Percentiles rank a stretch among this genome's conserved stretches.
Conservation (phyloP, 2,888 invertebrate genomes). For the Teinopalpus imperialis region DNA sequence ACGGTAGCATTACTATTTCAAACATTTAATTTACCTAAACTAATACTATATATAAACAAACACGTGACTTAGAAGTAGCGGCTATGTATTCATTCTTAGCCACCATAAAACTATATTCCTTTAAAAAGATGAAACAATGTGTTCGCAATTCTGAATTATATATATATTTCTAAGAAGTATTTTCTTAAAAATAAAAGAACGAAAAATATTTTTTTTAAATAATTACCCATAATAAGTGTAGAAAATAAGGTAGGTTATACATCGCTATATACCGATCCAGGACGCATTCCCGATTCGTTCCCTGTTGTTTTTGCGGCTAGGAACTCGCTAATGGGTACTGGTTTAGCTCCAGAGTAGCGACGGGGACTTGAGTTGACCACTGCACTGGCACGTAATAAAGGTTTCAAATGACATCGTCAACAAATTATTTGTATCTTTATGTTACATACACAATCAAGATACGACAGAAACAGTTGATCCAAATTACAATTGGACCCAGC, state of each 20-base stretch:
- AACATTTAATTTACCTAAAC: slow-evolving; percentile 13
- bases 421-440: slow-evolving; percentile 3
- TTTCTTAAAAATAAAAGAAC: no score
- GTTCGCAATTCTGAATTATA: no score
- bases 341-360: slow-evolving; percentile 57
- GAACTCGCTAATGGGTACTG: slow-evolving; percentile 76
- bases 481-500: no score
- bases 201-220: slow-evolving; percentile 2
- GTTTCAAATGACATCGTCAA: slow-evolving; percentile 9
- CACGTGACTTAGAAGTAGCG: slow-evolving; percentile 1
- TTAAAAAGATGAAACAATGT: slow-evolving; percentile 42
- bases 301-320: slow-evolving; percentile 79
- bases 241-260: slow-evolving; percentile 19
- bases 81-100: slow-evolving; percentile 9
- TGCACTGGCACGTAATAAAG: slow-evolving; percentile 26
- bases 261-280: slow-evolving; percentile 48
- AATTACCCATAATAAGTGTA: slow-evolving; percentile 24
- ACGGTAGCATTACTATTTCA: slow-evolving; percentile 1
- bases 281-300: slow-evolving; percentile 81
- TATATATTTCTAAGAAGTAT: no score
- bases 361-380: slow-evolving; percentile 40
- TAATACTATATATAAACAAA: slow-evolving; percentile 11
- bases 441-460: neutral
- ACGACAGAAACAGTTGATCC: neutral
- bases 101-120: slow-evolving; percentile 13